Evolutionary conservation across 1,140 invertebrate genomes (phyloP).

Genomic region (Micrasema longulum): DNA sequence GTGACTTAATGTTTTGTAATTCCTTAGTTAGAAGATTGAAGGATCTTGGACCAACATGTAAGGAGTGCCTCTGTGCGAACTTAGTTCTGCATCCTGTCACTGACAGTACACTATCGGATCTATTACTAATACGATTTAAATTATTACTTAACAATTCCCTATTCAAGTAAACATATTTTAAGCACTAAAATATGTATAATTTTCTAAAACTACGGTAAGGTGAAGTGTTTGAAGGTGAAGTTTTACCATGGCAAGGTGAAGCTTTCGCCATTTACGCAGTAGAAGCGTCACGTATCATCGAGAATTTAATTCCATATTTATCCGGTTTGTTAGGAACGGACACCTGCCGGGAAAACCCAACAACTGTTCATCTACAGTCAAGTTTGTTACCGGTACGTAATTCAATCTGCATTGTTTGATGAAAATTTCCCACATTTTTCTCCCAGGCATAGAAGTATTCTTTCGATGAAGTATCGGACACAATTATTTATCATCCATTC

Average conservation of each 20-base stretch:
- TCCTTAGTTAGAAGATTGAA: no score
- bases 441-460: not conserved
- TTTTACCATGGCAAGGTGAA: not conserved
- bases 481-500: not conserved
- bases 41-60: no score
- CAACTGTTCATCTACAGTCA: not conserved
- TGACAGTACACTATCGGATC: no score
- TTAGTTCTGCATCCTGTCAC: no score
- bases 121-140: no score
- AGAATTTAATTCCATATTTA: not conserved
- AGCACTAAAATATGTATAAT: no score
- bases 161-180: no score
- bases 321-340: not conserved
- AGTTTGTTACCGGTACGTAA: not conserved
- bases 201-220: no score
- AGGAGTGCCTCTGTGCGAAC: no score
- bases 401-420: not conserved
- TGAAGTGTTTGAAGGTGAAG: no score
- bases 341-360: not conserved
- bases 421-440: not conserved
- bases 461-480: not conserved
- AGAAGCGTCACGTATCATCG: not conserved
- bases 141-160: no score
- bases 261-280: not conserved
- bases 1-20: no score